Conservation (phyloP, 2,113 vertebrate species). For the Callipepla californica region DNA sequence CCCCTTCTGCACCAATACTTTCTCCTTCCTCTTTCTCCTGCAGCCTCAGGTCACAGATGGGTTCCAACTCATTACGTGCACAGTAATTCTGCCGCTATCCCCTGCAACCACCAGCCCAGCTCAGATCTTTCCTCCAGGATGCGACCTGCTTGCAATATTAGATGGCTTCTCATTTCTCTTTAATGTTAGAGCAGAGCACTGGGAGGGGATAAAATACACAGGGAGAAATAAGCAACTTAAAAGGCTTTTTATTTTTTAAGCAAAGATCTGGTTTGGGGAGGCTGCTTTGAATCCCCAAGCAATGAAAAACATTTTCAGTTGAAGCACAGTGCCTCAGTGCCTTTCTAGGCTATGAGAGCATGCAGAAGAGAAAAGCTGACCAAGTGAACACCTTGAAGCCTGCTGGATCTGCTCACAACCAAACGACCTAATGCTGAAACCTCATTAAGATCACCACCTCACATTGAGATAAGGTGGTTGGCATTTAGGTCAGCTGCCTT, state of each 20-base stretch:
- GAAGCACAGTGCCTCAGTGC: neutral
- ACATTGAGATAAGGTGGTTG: neutral
- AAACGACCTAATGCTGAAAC: neutral
- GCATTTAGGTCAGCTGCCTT: neutral
- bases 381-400: neutral
- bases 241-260: conserved; percentile 64
- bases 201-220: conserved; percentile 44
- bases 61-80: conserved; percentile 57
- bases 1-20: neutral
- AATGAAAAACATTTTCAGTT: conserved; percentile 29
- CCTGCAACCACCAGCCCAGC: conserved; percentile 34
- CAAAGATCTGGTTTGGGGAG: conserved; percentile 39
- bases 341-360: neutral
- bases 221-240: conserved; percentile 67
- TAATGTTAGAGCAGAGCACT: conserved; percentile 56
- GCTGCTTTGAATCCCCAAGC: conserved; percentile 46
- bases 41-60: conserved; percentile 51
- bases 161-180: conserved; percentile 60
- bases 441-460: neutral
- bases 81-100: conserved; percentile 48
- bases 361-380: neutral
- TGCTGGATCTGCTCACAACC: neutral
- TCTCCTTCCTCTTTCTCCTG: conserved; percentile 41
- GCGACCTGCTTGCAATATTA: conserved; percentile 56
- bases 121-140: conserved; percentile 56